These are phyloP conservation scores for Drosophila paracracens DNA, from an alignment of 2,888 invertebrate genomes.

Conservation along the genomic window DNA sequence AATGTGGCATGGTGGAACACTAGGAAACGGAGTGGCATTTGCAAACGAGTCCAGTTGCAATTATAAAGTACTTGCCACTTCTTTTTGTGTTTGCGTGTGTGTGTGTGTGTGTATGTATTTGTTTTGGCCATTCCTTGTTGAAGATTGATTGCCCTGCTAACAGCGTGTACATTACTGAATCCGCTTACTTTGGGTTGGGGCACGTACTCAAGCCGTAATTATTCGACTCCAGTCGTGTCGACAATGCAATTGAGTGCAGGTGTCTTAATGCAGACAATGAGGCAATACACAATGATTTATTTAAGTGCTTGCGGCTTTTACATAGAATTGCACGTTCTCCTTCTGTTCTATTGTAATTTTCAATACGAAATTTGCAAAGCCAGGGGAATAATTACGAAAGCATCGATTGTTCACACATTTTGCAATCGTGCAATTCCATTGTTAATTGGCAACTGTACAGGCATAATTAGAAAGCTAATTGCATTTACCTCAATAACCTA, in stretches of 20 bases:
- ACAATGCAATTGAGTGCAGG: constrained; percentile 7
- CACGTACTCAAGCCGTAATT: constrained; percentile 39
- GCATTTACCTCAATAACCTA: background rate
- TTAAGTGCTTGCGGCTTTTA: constrained; percentile 32
- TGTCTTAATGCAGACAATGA: constrained; percentile 36
- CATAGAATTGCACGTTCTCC: constrained; percentile 3
- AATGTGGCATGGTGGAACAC: background rate
- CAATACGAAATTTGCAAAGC: constrained; percentile 6
- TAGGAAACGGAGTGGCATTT: background rate
- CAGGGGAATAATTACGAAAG: constrained; percentile 9
- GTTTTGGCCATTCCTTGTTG: constrained; percentile 43
- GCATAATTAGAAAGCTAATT: constrained; percentile 22
- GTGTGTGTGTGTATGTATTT: constrained; percentile 8
- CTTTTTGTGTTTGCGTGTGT: background rate
- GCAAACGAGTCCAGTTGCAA: constrained; percentile 25
- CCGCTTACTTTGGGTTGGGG: constrained; percentile 15
- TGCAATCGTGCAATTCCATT: constrained; percentile 2
- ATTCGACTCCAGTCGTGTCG: constrained; percentile 9
- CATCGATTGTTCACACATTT: constrained; percentile 16
- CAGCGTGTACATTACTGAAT: constrained; percentile 27
- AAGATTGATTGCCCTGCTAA: constrained; percentile 62
- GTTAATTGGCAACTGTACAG: constrained; percentile 7
- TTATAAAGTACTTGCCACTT: constrained; percentile 24
- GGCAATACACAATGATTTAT: constrained; percentile 29
- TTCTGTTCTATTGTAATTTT: constrained; percentile 7